A percentile compares a stretch with the other conserved stretches of the same genome.
These are phyloP conservation scores for Trochalopteron elliotii DNA, from an alignment of 2,113 vertebrate species.

Conservation along the genomic window DNA sequence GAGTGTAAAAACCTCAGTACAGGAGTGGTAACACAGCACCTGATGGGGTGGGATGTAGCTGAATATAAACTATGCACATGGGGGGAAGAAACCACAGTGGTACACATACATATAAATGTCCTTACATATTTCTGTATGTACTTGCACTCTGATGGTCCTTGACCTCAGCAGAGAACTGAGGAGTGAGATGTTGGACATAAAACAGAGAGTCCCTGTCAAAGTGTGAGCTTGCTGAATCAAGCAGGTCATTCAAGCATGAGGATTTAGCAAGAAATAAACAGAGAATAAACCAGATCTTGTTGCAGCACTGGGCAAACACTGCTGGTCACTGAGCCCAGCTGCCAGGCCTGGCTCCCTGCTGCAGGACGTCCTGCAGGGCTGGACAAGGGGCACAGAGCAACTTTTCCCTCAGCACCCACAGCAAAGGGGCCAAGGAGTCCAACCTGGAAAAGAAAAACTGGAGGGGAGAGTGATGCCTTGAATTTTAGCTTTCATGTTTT, in stretches of 20 bases:
- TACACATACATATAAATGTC: too few relatives aligned
- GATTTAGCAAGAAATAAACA: background rate
- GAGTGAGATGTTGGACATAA: background rate
- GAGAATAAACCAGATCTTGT: background rate
- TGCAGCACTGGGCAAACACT: accelerated
- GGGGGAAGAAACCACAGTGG: accelerated
- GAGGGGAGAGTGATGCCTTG: background rate
- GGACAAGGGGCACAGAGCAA: background rate
- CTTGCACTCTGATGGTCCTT: background rate
- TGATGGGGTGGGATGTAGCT: background rate
- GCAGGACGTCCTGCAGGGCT: background rate
- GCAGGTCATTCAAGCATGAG: background rate
- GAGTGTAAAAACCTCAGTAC: background rate
- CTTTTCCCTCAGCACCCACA: background rate
- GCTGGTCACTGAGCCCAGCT: background rate
- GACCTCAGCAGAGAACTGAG: background rate
- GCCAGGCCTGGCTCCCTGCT: background rate
- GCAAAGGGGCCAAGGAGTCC: background rate
- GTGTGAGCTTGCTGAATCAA: background rate
- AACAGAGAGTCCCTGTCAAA: background rate
- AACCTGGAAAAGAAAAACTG: background rate
- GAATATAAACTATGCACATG: background rate
- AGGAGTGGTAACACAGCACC: background rate
- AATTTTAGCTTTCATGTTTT: background rate
- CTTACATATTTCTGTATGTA: too few relatives aligned